Evolutionary conservation across 1,140 invertebrate genomes (phyloP).

Genomic region (Euglossa dilemma): DNA sequence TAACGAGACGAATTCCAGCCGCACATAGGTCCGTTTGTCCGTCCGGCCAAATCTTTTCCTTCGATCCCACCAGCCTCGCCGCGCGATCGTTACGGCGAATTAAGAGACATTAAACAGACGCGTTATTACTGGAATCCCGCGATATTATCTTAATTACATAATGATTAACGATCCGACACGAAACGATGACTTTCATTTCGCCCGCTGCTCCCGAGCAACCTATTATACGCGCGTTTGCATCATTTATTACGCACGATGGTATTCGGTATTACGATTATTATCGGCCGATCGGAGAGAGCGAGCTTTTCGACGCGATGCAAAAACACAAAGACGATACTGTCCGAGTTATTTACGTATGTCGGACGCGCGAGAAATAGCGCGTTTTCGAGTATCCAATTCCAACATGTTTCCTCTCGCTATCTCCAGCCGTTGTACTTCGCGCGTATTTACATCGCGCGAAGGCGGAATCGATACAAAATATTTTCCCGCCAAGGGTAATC

Average conservation of each 20-base stretch:
- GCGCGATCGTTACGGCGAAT: conserved; percentile 11
- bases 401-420: background rate
- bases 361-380: background rate
- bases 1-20: conserved; percentile 37
- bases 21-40: background rate
- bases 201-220: background rate
- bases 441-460: background rate
- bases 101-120: conserved; percentile 27
- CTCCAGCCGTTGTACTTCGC: background rate
- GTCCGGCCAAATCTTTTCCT: conserved; percentile 43
- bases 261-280: conserved; percentile 4
- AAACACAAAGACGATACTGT: background rate
- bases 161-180: conserved; percentile 33
- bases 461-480: conserved; percentile 3
- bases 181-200: conserved; percentile 15
- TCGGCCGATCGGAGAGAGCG: background rate
- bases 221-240: background rate
- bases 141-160: conserved; percentile 35
- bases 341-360: background rate
- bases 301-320: background rate
- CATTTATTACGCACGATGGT: conserved; percentile 10
- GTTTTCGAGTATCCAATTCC: background rate
- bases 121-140: conserved; percentile 30
- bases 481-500: conserved; percentile 26
- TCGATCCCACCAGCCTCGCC: background rate